Evolutionary conservation across 2,113 vertebrate species (phyloP), one percentile per base, ranked within the genome.

Genomic region (Brevimyrus niger): DNA sequence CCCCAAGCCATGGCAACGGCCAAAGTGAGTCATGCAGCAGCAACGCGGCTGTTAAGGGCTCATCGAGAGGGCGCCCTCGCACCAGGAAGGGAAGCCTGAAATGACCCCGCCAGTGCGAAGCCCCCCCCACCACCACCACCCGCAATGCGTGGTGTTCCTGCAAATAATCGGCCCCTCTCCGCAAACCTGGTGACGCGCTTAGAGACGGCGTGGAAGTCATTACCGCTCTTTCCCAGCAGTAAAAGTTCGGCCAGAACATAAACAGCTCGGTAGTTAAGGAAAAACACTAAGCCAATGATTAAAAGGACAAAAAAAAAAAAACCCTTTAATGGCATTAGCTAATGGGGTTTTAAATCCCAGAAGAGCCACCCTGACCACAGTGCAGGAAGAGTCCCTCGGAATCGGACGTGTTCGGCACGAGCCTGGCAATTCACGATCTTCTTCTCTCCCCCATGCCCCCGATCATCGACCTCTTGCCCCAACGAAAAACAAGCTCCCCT

Each of bases 221-320:
- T 84, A 84, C 21, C 46, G 44, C 7, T 21, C 38, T 84, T 84
- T 84, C 42, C 82, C 35, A 46, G 82, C 82, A 23, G 82, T 84
- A 84, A 84, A 84, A 46, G 21, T 44, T 84, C 46, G 82, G n/a
- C 82, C 38, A 84, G 44, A 84, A 46, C 44, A 47, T 84, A 84
- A 84, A 84, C 82, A 84, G 73, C 35, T 80, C 21, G 44, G 44
- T 84, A 84, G 82, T 84, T 84, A 84, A 84, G 42, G 21, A 84
- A 84, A 84, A n/a, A 84, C 4, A 46, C 44, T 3, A n/a, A 47
- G 38, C 21, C 21, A 8, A 23, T 23, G 82, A 84, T 47, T 84
- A 84, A 84, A 80, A 84, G 82, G 1, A 84, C 38, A 23, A 46
- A 47, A 80, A 73, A 46, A 76, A 73, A 76, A 38, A 44, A 47